phyloP scores from a whole-genome alignment of 2,113 vertebrate genomes.

The Rhinolophus ferrumequinum region DNA sequence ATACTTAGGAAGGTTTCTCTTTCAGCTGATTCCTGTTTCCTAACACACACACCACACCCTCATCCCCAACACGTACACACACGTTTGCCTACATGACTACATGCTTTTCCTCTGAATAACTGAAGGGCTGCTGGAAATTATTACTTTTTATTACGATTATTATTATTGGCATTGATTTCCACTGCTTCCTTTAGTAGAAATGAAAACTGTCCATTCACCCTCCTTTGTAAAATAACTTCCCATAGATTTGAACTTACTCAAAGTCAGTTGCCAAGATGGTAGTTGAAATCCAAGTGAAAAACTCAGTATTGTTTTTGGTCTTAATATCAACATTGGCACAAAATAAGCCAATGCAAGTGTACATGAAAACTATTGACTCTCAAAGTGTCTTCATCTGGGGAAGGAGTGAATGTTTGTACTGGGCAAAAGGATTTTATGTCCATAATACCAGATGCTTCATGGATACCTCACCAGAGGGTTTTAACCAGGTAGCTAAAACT shows the following conservation, averaged over 20 bases:
- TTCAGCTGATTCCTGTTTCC: not conserved
- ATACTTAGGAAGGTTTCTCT: not conserved
- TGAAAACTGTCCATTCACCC: not conserved
- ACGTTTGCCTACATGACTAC: not conserved
- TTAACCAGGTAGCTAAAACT: not conserved
- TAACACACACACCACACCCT: not conserved
- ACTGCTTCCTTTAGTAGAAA: not conserved
- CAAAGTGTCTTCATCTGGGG: not conserved
- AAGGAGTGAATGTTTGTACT: not conserved
- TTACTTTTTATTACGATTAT: not conserved
- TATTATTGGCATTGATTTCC: not conserved
- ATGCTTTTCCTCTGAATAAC: not conserved
- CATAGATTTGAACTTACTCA: not conserved
- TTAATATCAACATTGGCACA: not conserved
- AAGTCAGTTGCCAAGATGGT: not conserved
- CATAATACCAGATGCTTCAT: not conserved
- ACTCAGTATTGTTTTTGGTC: not conserved
- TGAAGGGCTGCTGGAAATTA: not conserved
- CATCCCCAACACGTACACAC: not conserved
- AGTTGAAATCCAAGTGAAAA: not conserved
- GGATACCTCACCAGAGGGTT: not conserved
- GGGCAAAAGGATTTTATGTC: not conserved
- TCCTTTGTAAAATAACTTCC: not conserved
- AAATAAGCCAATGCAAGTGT: not conserved
- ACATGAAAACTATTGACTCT: not conserved